These are phyloP conservation scores for Wiebesia pumilae DNA, from an alignment of 1,140 invertebrate genomes.

Conservation along the genomic window DNA sequence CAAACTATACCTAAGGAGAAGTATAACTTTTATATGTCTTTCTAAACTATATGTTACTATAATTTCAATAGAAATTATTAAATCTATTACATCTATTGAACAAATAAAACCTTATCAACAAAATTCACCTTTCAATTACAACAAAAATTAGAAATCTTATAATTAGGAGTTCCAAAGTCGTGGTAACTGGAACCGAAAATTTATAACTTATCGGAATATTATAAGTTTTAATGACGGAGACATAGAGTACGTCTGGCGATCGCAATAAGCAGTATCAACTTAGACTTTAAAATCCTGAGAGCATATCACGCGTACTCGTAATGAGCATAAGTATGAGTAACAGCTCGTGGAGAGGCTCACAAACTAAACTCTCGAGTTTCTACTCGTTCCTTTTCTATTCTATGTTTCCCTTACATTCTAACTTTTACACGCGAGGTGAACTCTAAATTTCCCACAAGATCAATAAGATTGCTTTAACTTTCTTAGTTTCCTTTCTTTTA, in stretches of 20 bases:
- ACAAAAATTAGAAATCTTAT: conserved; percentile 26
- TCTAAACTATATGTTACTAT: no score
- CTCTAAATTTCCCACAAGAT: neutral
- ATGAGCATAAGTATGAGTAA: conserved; percentile 58
- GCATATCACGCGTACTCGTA: conserved; percentile 51
- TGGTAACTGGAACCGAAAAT: neutral
- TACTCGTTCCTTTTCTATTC: conserved; percentile 29
- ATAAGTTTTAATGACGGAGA: conserved; percentile 34
- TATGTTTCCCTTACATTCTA: neutral
- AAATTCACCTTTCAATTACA: conserved; percentile 39
- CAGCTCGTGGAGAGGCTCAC: conserved; percentile 55
- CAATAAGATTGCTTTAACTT: neutral
- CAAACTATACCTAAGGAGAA: neutral
- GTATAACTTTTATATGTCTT: neutral
- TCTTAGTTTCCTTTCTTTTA: neutral
- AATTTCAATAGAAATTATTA: neutral
- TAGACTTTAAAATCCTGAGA: conserved; percentile 50
- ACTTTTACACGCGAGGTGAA: neutral
- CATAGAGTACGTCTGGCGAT: neutral
- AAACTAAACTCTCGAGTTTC: conserved; percentile 57
- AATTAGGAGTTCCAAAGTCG: neutral
- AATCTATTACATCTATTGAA: neutral
- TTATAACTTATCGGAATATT: conserved; percentile 35
- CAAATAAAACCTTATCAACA: conserved; percentile 27
- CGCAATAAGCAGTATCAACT: conserved; percentile 37